Evolutionary conservation across 2,888 invertebrate genomes (phyloP).

Genomic region (Erebia palarica): DNA sequence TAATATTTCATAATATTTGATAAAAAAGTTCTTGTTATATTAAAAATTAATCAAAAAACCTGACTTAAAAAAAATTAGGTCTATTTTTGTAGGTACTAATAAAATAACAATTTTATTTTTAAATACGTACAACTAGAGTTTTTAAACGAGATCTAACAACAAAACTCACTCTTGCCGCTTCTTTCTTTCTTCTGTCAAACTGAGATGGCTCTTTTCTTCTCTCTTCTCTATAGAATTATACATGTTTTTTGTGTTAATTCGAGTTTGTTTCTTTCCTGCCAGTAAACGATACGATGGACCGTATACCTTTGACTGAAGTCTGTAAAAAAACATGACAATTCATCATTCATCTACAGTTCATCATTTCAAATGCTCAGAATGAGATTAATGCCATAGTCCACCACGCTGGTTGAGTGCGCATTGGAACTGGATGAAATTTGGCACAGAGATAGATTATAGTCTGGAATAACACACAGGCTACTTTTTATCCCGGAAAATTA

Average conservation of each 20-base stretch:
- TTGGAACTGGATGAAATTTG: too few species aligned
- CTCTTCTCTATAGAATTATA: neutral
- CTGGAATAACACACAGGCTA: too few species aligned
- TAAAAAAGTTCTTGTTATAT: neutral
- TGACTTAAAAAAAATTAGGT: neutral
- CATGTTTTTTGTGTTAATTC: conserved; percentile 40
- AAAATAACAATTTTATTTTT: neutral
- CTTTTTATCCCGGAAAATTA: too few species aligned
- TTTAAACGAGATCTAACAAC: neutral
- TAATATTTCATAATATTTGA: neutral
- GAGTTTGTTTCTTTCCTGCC: conserved; percentile 85
- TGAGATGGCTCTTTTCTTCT: neutral
- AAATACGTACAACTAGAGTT: neutral
- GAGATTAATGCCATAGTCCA: too few species aligned
- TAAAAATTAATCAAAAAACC: neutral
- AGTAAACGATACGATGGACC: conserved; percentile 92
- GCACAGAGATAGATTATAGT: too few species aligned
- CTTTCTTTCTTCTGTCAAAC: neutral
- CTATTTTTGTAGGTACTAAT: neutral
- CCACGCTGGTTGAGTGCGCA: too few species aligned
- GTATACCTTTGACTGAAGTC: conserved; percentile 93
- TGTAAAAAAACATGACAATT: conserved; percentile 67
- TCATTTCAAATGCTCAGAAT: too few species aligned
- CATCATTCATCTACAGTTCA: too few species aligned
- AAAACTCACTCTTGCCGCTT: neutral